Percentiles rank a stretch among this genome's conserved stretches.
Evolutionary conservation across 2,797 vertebrate species (phyloP).

Genomic region (Borostomias antarcticus): DNA sequence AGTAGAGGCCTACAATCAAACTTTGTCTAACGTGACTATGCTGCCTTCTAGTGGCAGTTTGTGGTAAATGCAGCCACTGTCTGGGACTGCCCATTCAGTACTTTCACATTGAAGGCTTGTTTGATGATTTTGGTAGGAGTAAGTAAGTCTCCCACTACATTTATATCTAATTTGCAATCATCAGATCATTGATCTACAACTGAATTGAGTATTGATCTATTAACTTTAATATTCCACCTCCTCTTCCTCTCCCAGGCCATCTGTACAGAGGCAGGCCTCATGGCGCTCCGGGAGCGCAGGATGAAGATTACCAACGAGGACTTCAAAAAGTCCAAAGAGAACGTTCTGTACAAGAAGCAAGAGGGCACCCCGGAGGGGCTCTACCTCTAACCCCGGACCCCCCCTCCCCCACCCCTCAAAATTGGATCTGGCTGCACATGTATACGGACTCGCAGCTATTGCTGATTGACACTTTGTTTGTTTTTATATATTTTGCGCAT

Average conservation of each 20-base stretch:
- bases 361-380: constrained; percentile 97
- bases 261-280: constrained; percentile 96
- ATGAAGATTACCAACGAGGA: constrained; percentile 99
- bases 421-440: constrained; percentile 9
- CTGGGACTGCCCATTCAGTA: not conserved
- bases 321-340: constrained; percentile 99
- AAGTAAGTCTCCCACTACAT: too few species aligned
- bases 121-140: too few species aligned
- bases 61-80: not conserved
- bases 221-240: too few species aligned
- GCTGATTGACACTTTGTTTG: constrained; percentile 36
- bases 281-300: constrained; percentile 93
- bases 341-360: constrained; percentile 98
- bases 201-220: too few species aligned
- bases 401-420: not conserved
- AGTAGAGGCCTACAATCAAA: too few species aligned
- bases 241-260: constrained; percentile 85
- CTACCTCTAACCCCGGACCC: constrained; percentile 82
- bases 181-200: too few species aligned
- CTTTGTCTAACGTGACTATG: not conserved
- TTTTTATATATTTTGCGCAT: constrained; percentile 74
- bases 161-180: too few species aligned
- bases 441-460: constrained; percentile 19
- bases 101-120: not conserved
- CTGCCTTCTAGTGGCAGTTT: constrained; percentile 8